Percentiles rank a stretch among this genome's conserved stretches.
Conservation (phyloP, 2,113 vertebrate species). For the Columbina picui region DNA sequence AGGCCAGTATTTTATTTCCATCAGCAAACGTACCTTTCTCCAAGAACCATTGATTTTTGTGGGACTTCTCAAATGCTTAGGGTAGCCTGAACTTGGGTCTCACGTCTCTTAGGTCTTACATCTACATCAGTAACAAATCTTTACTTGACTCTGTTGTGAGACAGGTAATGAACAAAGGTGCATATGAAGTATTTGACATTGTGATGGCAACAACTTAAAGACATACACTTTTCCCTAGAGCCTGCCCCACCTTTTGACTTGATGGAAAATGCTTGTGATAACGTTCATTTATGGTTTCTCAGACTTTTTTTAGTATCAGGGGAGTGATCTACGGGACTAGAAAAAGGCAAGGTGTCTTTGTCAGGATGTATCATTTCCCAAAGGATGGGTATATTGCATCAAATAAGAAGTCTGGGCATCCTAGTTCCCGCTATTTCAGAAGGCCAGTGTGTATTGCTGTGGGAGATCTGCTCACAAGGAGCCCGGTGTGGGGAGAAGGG, state of each 20-base stretch:
- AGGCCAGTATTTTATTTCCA: background rate
- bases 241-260: background rate
- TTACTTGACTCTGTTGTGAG: background rate
- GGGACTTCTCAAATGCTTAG: background rate
- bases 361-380: background rate
- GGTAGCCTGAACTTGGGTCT: accelerated
- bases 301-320: background rate
- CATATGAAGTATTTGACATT: background rate
- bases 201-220: background rate
- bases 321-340: background rate
- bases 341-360: background rate
- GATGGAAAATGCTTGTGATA: background rate
- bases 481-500: accelerated
- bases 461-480: background rate
- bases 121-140: background rate
- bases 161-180: background rate
- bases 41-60: background rate
- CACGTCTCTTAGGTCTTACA: too few relatives aligned
- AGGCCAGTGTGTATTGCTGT: accelerated
- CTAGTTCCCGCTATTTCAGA: background rate
- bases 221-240: accelerated
- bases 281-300: background rate
- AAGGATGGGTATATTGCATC: background rate
- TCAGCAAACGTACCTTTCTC: background rate
- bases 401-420: background rate